These are phyloP conservation scores for Tinea trinotella DNA, from an alignment of 2,888 invertebrate species.

Conservation along the genomic window DNA sequence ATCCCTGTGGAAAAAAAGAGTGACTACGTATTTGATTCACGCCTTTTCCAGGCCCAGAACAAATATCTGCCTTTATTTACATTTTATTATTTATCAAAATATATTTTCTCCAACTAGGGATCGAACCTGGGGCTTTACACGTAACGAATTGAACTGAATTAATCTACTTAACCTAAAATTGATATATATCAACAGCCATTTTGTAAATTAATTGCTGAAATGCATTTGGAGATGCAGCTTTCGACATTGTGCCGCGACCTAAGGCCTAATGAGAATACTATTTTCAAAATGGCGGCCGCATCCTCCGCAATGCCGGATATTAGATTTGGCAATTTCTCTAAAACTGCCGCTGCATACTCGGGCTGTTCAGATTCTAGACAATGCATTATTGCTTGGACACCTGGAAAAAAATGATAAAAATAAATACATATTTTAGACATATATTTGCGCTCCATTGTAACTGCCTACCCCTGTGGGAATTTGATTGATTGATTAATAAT, in stretches of 20 bases:
- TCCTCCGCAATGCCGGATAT: slow-evolving; percentile 89
- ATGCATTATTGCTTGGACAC: slow-evolving; percentile 83
- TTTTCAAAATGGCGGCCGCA: slow-evolving; percentile 82
- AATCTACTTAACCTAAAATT: too few relatives aligned
- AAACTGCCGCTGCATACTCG: slow-evolving; percentile 82
- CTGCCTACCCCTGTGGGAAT: too few relatives aligned
- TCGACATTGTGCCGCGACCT: slow-evolving; percentile 84
- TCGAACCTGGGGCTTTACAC: too few relatives aligned
- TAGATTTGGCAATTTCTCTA: slow-evolving; percentile 88
- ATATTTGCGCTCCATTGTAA: neutral
- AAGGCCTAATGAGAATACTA: slow-evolving; percentile 87
- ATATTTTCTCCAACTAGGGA: too few relatives aligned
- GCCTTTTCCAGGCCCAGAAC: too few relatives aligned
- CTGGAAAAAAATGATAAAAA: slow-evolving; percentile 38
- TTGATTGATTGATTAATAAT: too few relatives aligned
- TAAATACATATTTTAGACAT: neutral
- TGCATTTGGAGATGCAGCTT: slow-evolving; percentile 82
- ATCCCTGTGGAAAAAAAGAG: too few relatives aligned
- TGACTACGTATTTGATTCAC: too few relatives aligned
- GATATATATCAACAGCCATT: slow-evolving; percentile 79
- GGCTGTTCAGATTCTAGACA: slow-evolving; percentile 86
- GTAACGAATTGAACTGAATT: too few relatives aligned
- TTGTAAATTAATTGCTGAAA: slow-evolving; percentile 86
- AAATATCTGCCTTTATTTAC: too few relatives aligned
- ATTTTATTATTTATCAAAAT: too few relatives aligned